Evolutionary conservation across 1,140 invertebrate species (phyloP).

Genomic region (Drosophila equinoxialis): DNA sequence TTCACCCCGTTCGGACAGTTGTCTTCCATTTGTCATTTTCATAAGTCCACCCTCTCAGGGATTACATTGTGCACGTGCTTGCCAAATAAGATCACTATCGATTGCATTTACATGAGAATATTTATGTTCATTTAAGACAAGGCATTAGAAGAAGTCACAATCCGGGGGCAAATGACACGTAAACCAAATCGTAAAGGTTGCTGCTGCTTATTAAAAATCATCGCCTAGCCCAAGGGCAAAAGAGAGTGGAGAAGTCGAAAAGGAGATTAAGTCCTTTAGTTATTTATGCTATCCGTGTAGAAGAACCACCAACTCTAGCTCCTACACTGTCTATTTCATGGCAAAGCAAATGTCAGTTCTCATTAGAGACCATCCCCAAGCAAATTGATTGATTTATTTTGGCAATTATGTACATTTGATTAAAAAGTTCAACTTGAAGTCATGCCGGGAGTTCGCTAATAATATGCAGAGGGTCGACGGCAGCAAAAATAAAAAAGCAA

Average conservation of each 20-base stretch:
- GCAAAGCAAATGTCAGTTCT: conserved; percentile 60
- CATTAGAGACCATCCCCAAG: conserved; percentile 62
- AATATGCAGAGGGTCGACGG: conserved; percentile 55
- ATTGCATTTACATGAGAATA: conserved; percentile 47
- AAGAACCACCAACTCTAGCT: not conserved
- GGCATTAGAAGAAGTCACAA: conserved; percentile 36
- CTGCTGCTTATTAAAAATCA: conserved; percentile 42
- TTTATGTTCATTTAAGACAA: conserved; percentile 68
- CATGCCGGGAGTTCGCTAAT: conserved; percentile 70
- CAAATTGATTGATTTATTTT: conserved; percentile 82
- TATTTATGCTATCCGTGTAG: conserved; percentile 49
- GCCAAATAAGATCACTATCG: conserved; percentile 54
- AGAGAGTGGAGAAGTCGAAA: not conserved
- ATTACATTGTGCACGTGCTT: conserved; percentile 68
- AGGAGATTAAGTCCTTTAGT: conserved; percentile 29
- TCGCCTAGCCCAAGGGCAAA: not conserved
- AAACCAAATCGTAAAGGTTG: conserved; percentile 65
- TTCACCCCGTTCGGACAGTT: conserved; percentile 49
- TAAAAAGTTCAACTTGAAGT: conserved; percentile 71
- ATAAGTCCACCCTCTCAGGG: conserved; percentile 61
- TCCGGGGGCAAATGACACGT: conserved; percentile 59
- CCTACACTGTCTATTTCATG: conserved; percentile 18
- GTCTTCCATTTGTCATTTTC: conserved; percentile 73
- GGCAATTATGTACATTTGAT: conserved; percentile 81
- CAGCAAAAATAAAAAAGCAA: conserved; percentile 26